Conservation (phyloP, 2,797 vertebrate genomes). For the Oreortyx pictus region DNA sequence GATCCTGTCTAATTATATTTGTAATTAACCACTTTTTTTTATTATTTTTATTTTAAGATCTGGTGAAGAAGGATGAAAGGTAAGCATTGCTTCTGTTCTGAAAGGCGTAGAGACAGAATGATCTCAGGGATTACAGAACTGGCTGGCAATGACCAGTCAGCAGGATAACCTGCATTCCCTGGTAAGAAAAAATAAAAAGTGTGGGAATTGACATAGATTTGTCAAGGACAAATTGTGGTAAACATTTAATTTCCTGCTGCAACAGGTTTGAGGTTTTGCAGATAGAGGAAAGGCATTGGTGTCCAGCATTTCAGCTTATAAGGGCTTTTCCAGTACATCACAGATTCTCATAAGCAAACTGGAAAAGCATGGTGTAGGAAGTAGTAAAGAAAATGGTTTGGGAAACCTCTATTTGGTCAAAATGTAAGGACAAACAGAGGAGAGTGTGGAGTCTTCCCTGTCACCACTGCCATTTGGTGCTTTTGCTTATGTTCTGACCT, state of each 20-base stretch:
- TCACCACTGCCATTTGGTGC: neutral
- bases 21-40: neutral
- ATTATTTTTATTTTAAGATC: neutral
- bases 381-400: neutral
- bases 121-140: neutral
- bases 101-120: neutral
- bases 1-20: neutral
- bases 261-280: neutral
- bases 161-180: rapidly evolving
- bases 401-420: neutral
- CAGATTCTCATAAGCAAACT: neutral
- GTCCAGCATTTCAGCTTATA: neutral
- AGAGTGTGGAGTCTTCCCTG: neutral
- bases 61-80: neutral
- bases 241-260: neutral
- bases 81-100: neutral
- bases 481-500: neutral
- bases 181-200: rapidly evolving
- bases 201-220: neutral
- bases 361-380: rapidly evolving
- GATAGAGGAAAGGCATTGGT: neutral
- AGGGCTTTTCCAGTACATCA: neutral
- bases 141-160: neutral
- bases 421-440: neutral
- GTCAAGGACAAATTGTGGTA: neutral